Evolutionary conservation across 2,888 invertebrate species (phyloP), one percentile per base, ranked within the genome.

Genomic region (Venusia cambrica): DNA sequence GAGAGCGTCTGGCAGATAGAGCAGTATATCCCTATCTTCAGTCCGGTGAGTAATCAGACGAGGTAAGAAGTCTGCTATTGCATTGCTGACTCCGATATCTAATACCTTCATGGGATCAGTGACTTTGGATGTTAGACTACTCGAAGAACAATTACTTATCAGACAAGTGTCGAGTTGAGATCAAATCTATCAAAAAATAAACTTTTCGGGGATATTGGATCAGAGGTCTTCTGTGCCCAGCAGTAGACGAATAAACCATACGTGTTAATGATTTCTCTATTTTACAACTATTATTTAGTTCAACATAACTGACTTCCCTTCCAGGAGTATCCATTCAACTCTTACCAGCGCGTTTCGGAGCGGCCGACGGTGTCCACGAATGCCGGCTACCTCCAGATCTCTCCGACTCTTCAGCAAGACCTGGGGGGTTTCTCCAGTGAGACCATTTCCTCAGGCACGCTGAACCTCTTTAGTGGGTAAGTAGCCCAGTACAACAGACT

Each of bases 1-100:
- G 70, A 68, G n/a, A 66, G 66, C 0, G 59, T 80, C 27, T 92
- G 92, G 92, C 74, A 73, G 25, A 71, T 89, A 2, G 90, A 91
- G 45, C 87, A 90, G 43, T 89, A 88, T 28, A 76, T 90, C 17
- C 89, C 89, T 4, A 64, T 74, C 13, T 73, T 75, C 25, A 60
- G 59, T 15, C 74, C 65, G 14, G 88, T 83, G 56, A 65, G 54
- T 28, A 4, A 11, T 11, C 1, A 3, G n/a, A n/a, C n/a, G n/a
- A n/a, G n/a, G n/a, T n/a, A n/a, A n/a, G n/a, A n/a, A n/a, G n/a
- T n/a, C n/a, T n/a, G n/a, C n/a, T n/a, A n/a, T n/a, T n/a, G n/a
- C n/a, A n/a, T n/a, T n/a, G n/a, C n/a, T n/a, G n/a, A n/a, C n/a
- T n/a, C n/a, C n/a, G n/a, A n/a, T n/a, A n/a, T n/a, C n/a, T n/a